Evolutionary conservation across 2,113 vertebrate species (phyloP), one percentile per base, ranked within the genome.

Genomic region (Chroicocephalus ridibundus): DNA sequence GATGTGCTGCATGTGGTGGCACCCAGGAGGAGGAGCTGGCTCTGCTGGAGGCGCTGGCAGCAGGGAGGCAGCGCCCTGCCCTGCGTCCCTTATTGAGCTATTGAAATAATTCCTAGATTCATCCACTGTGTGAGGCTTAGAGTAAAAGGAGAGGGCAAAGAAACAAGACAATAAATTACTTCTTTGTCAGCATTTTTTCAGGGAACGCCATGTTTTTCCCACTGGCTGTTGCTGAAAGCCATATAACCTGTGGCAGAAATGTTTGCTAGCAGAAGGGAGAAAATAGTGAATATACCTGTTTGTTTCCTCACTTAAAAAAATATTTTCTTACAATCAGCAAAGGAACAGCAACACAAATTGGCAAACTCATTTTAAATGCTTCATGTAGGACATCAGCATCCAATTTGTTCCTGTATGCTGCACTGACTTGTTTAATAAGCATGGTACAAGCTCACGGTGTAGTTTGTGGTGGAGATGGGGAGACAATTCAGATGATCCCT

Each of bases 1-100:
- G 52, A 74, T 0, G 0, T 42, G 40, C 52, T 47, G 55, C 68
- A 26, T 24, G 10, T 0, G 1, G 51, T 54, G 38, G 36, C 29
- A 82, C 4, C 8, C 27, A 60, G 19, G 19, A 87, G 54, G 15
- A 65, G 19, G 7, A 72, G 27, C 5, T 71, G 86, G n/a, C 16
- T 71, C 47, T 71, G 61, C 14, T 17, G 36, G 44, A 72, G 36
- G 38, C 0, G 0, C 27, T 58, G 82, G 16, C 2, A 2, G 60
- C 58, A 80, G 12, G n/a, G 31, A 66, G 40, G 21, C 24, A 31
- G 51, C 51, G 49, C n/a, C 13, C 34, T 71, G 51, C 12, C 34
- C 55, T 62, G 5, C 0, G 0, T 75, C 46, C 27, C 61, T n/a
- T 32, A 31, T 17, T 66, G 36, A 82, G 13, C 13, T 79, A 29